Conservation (phyloP, 1,140 invertebrate genomes). For the Heterodera schachtii region DNA sequence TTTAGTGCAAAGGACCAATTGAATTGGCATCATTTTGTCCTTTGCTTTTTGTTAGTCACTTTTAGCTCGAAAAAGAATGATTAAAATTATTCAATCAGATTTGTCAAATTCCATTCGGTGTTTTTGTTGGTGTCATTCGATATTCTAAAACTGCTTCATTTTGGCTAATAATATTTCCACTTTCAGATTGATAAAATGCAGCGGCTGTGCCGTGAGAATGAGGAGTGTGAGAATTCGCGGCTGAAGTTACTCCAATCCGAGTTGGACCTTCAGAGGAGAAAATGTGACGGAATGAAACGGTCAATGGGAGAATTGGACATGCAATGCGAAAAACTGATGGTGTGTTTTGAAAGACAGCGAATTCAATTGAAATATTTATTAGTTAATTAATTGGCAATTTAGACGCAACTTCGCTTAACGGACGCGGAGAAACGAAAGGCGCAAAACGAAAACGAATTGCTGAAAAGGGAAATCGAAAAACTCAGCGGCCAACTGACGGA, state of each 20-base stretch:
- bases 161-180: too few species aligned
- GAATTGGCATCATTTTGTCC: too few species aligned
- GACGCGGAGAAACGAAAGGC: constrained; percentile 30
- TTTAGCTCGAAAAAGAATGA: neutral
- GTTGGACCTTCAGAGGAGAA: constrained; percentile 21
- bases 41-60: neutral
- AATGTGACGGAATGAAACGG: constrained; percentile 26
- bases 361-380: neutral
- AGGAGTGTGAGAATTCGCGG: constrained; percentile 23
- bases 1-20: too few species aligned
- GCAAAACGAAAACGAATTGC: constrained; percentile 20
- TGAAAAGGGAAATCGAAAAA: constrained; percentile 26
- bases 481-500: constrained; percentile 24
- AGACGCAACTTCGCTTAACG: constrained; percentile 24
- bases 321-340: constrained; percentile 39
- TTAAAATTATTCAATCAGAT: neutral
- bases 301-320: constrained; percentile 32
- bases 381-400: constrained; percentile 16
- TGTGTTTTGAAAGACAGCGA: constrained; percentile 5
- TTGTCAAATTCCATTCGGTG: too few species aligned
- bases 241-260: constrained; percentile 26
- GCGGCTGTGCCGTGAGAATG: constrained; percentile 22
- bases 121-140: too few species aligned
- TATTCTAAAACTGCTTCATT: too few species aligned
- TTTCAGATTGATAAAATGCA: constrained; percentile 22